These are phyloP conservation scores for Streptopelia turtur DNA, from an alignment of 2,797 vertebrate species.

Conservation along the genomic window DNA sequence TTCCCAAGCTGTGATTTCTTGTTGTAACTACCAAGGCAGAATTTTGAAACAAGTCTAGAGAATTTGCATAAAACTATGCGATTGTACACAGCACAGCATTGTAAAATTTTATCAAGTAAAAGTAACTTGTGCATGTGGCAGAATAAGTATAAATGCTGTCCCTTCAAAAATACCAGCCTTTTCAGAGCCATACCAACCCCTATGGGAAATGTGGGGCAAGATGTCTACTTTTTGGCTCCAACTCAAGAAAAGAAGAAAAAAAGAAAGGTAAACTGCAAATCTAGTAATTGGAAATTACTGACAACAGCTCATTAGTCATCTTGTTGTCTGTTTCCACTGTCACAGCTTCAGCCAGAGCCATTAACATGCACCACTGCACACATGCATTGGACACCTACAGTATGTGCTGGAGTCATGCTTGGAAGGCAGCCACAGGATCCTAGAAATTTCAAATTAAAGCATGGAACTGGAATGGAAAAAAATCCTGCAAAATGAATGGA, in stretches of 20 bases:
- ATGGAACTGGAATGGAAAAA: slow-evolving; percentile 53
- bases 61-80: background rate
- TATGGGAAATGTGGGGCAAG: slow-evolving; percentile 28
- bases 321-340: slow-evolving; percentile 69
- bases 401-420: slow-evolving; percentile 68
- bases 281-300: slow-evolving; percentile 67
- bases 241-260: slow-evolving; percentile 14
- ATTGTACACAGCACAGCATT: background rate
- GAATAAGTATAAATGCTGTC: rapidly evolving
- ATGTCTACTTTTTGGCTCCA: slow-evolving; percentile 45
- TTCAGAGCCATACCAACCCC: background rate
- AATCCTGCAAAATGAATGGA: slow-evolving; percentile 18
- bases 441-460: slow-evolving; percentile 67
- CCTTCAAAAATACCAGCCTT: background rate
- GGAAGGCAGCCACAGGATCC: slow-evolving; percentile 69
- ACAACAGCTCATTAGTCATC: slow-evolving; percentile 72
- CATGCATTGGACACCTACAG: slow-evolving; percentile 67
- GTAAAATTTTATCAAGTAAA: background rate
- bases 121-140: background rate
- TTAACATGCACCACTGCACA: slow-evolving; percentile 72
- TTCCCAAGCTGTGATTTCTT: background rate
- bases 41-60: background rate
- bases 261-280: slow-evolving; percentile 62
- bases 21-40: background rate
- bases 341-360: slow-evolving; percentile 55